These are phyloP conservation scores for Daktulosphaira vitifoliae DNA, from an alignment of 1,140 invertebrate species.

Conservation along the genomic window DNA sequence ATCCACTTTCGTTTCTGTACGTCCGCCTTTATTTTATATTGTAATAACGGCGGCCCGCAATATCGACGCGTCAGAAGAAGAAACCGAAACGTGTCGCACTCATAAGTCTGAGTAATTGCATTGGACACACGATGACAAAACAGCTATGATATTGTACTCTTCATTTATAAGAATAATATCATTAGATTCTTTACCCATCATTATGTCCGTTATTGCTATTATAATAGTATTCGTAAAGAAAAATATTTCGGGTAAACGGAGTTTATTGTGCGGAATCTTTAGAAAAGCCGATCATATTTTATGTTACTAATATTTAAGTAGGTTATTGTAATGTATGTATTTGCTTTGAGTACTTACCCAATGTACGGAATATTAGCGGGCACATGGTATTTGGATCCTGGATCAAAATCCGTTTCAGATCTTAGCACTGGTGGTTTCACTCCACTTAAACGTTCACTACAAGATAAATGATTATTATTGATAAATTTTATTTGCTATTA, in stretches of 20 bases:
- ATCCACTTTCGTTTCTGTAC: conserved; percentile 21
- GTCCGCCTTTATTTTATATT: not conserved
- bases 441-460: conserved; percentile 68
- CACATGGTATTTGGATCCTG: conserved; percentile 83
- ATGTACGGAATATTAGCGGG: conserved; percentile 84
- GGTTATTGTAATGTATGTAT: not conserved
- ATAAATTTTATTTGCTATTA: too few relatives aligned
- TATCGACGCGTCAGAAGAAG: conserved; percentile 7
- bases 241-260: too few relatives aligned
- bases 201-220: too few relatives aligned
- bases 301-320: too few relatives aligned
- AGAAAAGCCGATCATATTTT: too few relatives aligned
- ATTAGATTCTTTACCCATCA: too few relatives aligned
- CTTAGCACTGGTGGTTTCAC: conserved; percentile 75
- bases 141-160: too few relatives aligned
- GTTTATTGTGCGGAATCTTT: too few relatives aligned
- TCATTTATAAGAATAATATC: too few relatives aligned
- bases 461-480: conserved; percentile 40
- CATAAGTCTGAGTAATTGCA: not conserved
- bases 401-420: conserved; percentile 81
- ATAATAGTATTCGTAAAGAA: too few relatives aligned
- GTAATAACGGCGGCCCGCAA: not conserved
- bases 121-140: not conserved
- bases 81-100: conserved; percentile 12
- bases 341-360: conserved; percentile 55